Percentiles rank a stretch among this genome's conserved stretches.
These are phyloP conservation scores for Xenopus borealis DNA, from an alignment of 2,113 vertebrate genomes.

Conservation along the genomic window DNA sequence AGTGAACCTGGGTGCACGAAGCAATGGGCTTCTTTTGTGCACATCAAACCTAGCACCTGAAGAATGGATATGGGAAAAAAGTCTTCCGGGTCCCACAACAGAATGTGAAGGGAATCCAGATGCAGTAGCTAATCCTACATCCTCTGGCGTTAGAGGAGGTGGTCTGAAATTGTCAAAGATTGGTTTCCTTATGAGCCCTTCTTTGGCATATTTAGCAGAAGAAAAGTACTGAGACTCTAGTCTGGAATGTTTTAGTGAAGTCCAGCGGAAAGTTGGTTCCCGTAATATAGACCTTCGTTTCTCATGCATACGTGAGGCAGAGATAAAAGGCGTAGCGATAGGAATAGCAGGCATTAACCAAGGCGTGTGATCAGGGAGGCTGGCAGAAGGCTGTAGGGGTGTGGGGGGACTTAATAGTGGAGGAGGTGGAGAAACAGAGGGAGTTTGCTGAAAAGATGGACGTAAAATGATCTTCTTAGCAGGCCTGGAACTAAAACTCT, in stretches of 20 bases:
- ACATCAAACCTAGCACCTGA: constrained; percentile 81
- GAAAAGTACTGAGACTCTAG: constrained; percentile 92
- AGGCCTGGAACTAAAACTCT: constrained; percentile 70
- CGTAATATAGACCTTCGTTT: constrained; percentile 91
- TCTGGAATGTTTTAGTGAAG: constrained; percentile 81
- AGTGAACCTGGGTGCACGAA: constrained; percentile 88
- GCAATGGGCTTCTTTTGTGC: constrained; percentile 86
- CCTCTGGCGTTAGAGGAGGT: constrained; percentile 90
- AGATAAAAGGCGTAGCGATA: constrained; percentile 74
- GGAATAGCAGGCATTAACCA: constrained; percentile 90
- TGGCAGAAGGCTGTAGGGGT: constrained; percentile 66
- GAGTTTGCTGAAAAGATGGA: constrained; percentile 69
- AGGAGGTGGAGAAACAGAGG: constrained; percentile 89
- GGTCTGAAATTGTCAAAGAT: constrained; percentile 97
- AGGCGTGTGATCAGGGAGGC: constrained; percentile 81
- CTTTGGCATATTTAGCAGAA: constrained; percentile 98
- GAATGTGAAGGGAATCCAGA: constrained; percentile 70
- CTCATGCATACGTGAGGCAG: constrained; percentile 78
- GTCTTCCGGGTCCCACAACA: constrained; percentile 68
- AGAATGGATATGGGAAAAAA: constrained; percentile 80
- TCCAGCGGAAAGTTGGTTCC: constrained; percentile 95
- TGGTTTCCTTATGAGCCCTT: constrained; percentile 95
- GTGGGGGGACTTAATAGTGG: constrained; percentile 83
- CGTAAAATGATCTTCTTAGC: constrained; percentile 75
- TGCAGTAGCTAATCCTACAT: constrained; percentile 77